Evolutionary conservation across 1,140 invertebrate species (phyloP).

Genomic region (Paralvinella palmiformis): DNA sequence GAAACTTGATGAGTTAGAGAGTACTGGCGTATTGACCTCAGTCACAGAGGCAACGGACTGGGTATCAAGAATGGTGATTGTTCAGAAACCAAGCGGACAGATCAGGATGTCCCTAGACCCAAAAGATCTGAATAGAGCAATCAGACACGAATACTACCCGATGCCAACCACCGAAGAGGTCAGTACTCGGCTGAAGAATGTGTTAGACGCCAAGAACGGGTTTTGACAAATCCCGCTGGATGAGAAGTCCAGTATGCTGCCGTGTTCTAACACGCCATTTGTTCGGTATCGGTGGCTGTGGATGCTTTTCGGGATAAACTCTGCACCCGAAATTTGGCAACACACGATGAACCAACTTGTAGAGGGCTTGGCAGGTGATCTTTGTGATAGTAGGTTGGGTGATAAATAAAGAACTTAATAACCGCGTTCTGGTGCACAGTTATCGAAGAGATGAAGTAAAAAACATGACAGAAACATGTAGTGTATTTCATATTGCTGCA

Average conservation of each 20-base stretch:
- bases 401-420: no score
- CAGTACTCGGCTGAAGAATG: slow-evolving; percentile 1
- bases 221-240: slow-evolving; percentile 2
- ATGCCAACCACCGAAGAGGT: slow-evolving; percentile 29
- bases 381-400: no score
- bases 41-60: slow-evolving; percentile 24
- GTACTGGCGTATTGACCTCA: slow-evolving; percentile 19
- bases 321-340: no score
- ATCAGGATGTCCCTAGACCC: slow-evolving; percentile 28
- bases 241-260: slow-evolving; percentile 1
- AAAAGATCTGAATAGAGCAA: slow-evolving; percentile 24
- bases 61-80: slow-evolving; percentile 24
- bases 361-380: no score
- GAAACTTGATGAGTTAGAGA: slow-evolving; percentile 17
- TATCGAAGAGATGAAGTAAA: no score
- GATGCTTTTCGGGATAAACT: no score
- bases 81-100: slow-evolving; percentile 21
- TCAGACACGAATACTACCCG: slow-evolving; percentile 22
- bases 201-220: neutral
- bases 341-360: no score
- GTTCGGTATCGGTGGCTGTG: no score
- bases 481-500: no score
- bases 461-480: no score
- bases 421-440: no score
- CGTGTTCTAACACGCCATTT: slow-evolving; percentile 1